Evolutionary conservation across 2,113 vertebrate genomes (phyloP).

Genomic region (Ahaetulla prasina): DNA sequence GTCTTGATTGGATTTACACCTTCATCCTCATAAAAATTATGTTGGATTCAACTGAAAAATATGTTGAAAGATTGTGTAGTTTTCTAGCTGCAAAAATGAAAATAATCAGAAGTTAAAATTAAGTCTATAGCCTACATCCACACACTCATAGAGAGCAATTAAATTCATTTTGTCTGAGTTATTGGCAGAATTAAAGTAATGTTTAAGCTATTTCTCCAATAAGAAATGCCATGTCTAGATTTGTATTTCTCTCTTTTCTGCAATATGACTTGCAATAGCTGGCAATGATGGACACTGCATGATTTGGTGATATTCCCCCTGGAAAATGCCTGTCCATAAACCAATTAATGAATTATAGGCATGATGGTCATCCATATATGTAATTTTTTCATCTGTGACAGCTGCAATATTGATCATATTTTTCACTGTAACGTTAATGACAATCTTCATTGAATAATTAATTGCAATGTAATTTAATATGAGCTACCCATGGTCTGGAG

Average conservation of each 20-base stretch:
- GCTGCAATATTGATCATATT: conserved; percentile 56
- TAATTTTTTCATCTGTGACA: conserved; percentile 65
- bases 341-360: conserved; percentile 46
- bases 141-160: conserved; percentile 52
- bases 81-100: conserved; percentile 35
- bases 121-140: conserved; percentile 27
- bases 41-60: background rate
- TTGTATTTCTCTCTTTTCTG: conserved; percentile 51
- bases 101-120: conserved; percentile 58
- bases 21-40: background rate
- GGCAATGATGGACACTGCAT: conserved; percentile 52
- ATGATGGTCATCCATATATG: conserved; percentile 43
- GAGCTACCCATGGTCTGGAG: background rate
- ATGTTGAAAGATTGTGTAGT: background rate
- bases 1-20: background rate
- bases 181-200: conserved; percentile 64
- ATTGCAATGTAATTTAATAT: conserved; percentile 58
- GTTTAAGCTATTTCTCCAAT: conserved; percentile 55
- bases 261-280: conserved; percentile 54
- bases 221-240: conserved; percentile 58
- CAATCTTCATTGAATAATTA: conserved; percentile 66
- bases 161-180: conserved; percentile 76
- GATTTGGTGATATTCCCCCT: conserved; percentile 49
- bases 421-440: conserved; percentile 64
- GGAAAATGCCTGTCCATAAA: conserved; percentile 62